Base-by-base conservation (phyloP, 2,888 invertebrate species). In the Abrostola triplasia region DNA sequence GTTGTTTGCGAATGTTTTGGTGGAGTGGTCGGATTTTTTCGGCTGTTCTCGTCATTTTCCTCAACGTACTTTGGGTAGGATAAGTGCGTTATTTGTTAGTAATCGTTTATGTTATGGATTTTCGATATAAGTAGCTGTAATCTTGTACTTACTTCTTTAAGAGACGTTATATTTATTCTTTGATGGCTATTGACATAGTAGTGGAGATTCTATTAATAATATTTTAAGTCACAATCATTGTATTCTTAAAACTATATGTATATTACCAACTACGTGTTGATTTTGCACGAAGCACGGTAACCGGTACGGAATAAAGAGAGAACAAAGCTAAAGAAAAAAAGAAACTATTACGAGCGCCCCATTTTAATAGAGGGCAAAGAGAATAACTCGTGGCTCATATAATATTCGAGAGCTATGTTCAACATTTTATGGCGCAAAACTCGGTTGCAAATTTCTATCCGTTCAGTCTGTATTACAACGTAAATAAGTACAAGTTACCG, bases 401-500 rank as follows among this genome's bases (percentile, higher is more conserved):
- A 76, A 77, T 75, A 80, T 83, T 80, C 77, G 67, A 67, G 65
- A 67, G 59, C 67, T 55, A 57, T 64, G 64, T 57, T 64, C 63
- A 66, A 79, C 82, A 79, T 82, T 78, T 74, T 79, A 77, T 74
- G 60, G 65, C 56, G 70, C 78, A 79, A 76, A 77, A 64, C 59
- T 52, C 13, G 24, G 74, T 77, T 76, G 70, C 73, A 69, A 73
- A 77, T 82, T 77, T 77, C 67, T 65, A 76, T 68, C 67, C 50
- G 55, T 62, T 65, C 53, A 55, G 59, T 59, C 49, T 38, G 54
- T 60, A 76, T 79, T 77, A 82, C 73, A 67, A 61, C 64, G 76
- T 74, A 82, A 79, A 84, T 79, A 76, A 66, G 68, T 77, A 74
- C 78, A 80, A 78, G 80, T 79, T 75, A 70, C 73, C 67, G 70